phyloP scores from a whole-genome alignment of 2,797 vertebrate species.

The Anniella stebbinsi region DNA sequence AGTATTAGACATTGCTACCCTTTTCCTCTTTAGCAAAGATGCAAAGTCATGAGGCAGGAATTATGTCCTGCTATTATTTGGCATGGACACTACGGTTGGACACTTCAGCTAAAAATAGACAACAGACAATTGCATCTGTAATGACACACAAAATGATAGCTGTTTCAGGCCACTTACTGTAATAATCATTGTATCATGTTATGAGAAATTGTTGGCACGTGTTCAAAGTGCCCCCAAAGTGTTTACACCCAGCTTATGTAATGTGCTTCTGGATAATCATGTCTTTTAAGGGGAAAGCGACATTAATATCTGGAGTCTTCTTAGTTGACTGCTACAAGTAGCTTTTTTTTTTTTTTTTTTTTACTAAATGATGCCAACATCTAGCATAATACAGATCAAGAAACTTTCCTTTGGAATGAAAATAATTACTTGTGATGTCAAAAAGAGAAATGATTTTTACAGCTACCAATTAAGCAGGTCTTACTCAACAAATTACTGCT shows the following conservation, averaged over 20 bases:
- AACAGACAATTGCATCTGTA: slow-evolving; percentile 40
- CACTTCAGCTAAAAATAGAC: slow-evolving; percentile 50
- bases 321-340: accelerated
- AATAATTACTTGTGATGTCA: slow-evolving; percentile 22
- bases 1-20: slow-evolving; percentile 48
- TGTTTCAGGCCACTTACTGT: slow-evolving; percentile 46
- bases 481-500: neutral
- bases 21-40: slow-evolving; percentile 43
- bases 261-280: slow-evolving; percentile 18
- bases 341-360: slow-evolving; percentile 21
- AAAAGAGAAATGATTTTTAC: slow-evolving; percentile 23
- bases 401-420: slow-evolving; percentile 17
- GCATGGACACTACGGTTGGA: slow-evolving; percentile 52
- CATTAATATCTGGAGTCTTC: slow-evolving; percentile 15
- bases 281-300: neutral
- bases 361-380: neutral
- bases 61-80: slow-evolving; percentile 62
- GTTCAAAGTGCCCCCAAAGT: slow-evolving; percentile 41
- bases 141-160: slow-evolving; percentile 36
- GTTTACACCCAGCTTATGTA: slow-evolving; percentile 23
- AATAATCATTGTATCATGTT: slow-evolving; percentile 27
- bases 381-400: neutral
- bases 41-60: slow-evolving; percentile 53
- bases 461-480: neutral
- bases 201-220: neutral